phyloP scores from a whole-genome alignment of 2,888 invertebrate genomes.

The Cataglyphis cursor region DNA sequence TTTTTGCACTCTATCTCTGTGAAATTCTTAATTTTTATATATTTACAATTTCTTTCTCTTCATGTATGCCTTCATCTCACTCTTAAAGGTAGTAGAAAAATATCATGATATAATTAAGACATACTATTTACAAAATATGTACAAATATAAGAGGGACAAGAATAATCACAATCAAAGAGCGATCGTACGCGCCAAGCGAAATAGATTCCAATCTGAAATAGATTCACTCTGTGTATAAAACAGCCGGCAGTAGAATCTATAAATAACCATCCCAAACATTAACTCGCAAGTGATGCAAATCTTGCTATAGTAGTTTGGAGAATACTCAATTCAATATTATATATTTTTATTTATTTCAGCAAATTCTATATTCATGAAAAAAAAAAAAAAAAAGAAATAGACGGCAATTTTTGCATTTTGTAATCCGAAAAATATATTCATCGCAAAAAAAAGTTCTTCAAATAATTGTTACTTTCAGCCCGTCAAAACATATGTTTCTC shows the following conservation, averaged over 20 bases:
- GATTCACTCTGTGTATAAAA: conserved; percentile 37
- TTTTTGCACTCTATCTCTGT: conserved; percentile 53
- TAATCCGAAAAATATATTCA: not conserved
- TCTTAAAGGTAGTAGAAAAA: conserved; percentile 84
- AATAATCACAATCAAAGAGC: conserved; percentile 49
- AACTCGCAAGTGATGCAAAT: not conserved
- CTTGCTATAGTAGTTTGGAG: not conserved
- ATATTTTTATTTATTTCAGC: not conserved
- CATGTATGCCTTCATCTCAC: conserved; percentile 51
- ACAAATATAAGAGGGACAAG: conserved; percentile 61
- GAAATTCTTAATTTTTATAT: conserved; percentile 70
- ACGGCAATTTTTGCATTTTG: not conserved
- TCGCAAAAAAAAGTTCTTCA: not conserved
- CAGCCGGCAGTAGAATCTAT: not conserved
- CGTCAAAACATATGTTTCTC: not conserved
- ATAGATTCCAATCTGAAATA: conserved; percentile 62
- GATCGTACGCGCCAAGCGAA: conserved; percentile 59
- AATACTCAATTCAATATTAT: not conserved
- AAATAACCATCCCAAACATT: not conserved
- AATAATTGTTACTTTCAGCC: not conserved
- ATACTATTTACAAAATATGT: conserved; percentile 72
- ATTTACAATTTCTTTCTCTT: conserved; percentile 74
- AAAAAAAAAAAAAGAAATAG: not conserved
- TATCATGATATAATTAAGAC: conserved; percentile 82
- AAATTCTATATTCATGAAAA: not conserved